Evolutionary conservation across 92 coral and sea anemone species (phyloP), one percentile per base, ranked within the genome.

Genomic region (Parazoanthus darwini): DNA sequence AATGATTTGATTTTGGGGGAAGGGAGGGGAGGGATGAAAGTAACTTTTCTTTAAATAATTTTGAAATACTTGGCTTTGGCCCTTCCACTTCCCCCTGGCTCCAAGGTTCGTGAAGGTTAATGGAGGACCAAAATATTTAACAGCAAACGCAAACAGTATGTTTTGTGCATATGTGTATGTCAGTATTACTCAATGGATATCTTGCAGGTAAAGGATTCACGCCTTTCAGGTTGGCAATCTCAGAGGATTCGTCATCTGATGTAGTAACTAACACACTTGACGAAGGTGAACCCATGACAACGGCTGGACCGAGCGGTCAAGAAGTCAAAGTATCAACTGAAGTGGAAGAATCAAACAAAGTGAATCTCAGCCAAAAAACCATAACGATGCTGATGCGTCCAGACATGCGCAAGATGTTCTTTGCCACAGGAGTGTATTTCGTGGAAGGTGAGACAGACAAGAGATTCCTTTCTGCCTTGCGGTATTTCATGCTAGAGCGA

Each of bases 381-480:
- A 9, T 35, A 10, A 72, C 77, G 18, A 72, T 81, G 74, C 42
- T 81, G 82, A 82, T 81, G 88, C 39, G 74, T 1, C 25, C 71
- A 9, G 87, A 82, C 42, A 82, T 73, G 89, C 74, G 88, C 11
- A 79, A 86, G 18, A n/a, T 74, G 25, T 84, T 77, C 42, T 89
- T 75, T 39, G 78, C 91, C 11, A 68, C 88, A 5, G 82, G 82
- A 20, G 13, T 42, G 43, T 58, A 72, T 44, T 82, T 89, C 3
- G 91, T 89, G 43, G 91, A 89, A 50, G 91, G 89, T 8, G 82
- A 29, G 26, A 43, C 76, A 14, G 91, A 89, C 75, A 72, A 59
- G 68, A 76, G 75, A 48, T 22, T 89, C 13, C 22, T 89, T 43
- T 81, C 74, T 10, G 86, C 72, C 7, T n/a, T 81, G 38, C 86